phyloP scores from a whole-genome alignment of 2,113 vertebrate genomes.

The Colinus virginianus region DNA sequence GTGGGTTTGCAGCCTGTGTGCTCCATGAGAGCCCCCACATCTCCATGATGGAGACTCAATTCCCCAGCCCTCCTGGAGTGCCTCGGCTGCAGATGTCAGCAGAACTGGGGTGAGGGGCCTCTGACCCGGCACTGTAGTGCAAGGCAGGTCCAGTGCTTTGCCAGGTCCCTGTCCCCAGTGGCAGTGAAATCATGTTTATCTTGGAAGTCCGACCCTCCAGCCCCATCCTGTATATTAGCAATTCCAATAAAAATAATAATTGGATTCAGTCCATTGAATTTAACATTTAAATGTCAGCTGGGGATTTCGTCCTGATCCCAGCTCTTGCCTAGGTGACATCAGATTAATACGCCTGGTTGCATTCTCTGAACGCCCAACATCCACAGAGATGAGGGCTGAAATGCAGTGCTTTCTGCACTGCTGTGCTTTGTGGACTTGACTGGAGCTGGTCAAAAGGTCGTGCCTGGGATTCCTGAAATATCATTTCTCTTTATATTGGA shows the following conservation, averaged over 20 bases:
- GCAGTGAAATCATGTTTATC: background rate
- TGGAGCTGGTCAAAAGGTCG: background rate
- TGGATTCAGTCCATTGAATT: conserved; percentile 30
- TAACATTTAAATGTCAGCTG: conserved; percentile 24
- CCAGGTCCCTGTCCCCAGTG: background rate
- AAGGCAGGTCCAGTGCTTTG: background rate
- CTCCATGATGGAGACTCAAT: background rate
- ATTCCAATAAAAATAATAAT: conserved; percentile 47
- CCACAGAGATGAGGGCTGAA: background rate
- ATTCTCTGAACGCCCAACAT: background rate
- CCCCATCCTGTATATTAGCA: background rate
- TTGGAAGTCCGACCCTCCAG: background rate
- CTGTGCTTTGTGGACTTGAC: background rate
- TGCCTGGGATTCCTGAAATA: background rate
- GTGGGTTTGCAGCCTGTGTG: background rate
- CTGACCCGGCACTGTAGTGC: background rate
- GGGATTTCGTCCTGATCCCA: conserved; percentile 22
- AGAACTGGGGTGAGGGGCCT: too few species aligned
- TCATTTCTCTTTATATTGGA: background rate
- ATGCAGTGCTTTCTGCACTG: background rate
- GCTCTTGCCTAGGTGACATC: conserved; percentile 1
- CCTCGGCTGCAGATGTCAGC: background rate
- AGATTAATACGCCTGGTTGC: background rate
- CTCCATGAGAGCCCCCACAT: background rate
- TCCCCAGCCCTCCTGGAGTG: background rate